phyloP scores from a whole-genome alignment of 2,113 vertebrate species.

The Aegithalos caudatus region DNA sequence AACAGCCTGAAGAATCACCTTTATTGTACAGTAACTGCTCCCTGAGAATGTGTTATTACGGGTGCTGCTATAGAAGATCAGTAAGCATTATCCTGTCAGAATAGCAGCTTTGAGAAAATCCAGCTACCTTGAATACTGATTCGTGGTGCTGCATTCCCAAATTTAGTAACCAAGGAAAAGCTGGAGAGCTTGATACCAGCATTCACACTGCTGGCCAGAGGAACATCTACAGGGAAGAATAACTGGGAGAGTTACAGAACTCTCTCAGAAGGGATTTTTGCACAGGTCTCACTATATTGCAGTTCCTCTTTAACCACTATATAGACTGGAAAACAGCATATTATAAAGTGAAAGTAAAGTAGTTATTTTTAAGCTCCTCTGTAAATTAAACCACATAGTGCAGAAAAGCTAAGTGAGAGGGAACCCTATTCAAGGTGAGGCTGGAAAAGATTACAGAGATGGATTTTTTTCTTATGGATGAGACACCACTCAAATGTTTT shows the following conservation, averaged over 20 bases:
- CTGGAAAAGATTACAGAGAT: neutral
- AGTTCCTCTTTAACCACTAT: neutral
- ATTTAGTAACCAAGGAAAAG: slow-evolving; percentile 13
- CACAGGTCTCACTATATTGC: neutral
- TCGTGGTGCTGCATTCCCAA: neutral
- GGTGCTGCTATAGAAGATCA: slow-evolving; percentile 41
- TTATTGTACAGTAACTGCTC: slow-evolving; percentile 24
- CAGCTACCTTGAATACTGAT: slow-evolving; percentile 53
- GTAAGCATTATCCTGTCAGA: slow-evolving; percentile 56
- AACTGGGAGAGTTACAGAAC: neutral
- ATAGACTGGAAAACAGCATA: neutral
- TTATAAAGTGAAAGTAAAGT: neutral
- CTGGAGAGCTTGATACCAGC: neutral
- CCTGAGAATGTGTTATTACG: neutral
- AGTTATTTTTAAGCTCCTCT: neutral
- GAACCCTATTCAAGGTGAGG: neutral
- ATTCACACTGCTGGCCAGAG: neutral
- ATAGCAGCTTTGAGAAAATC: slow-evolving; percentile 32
- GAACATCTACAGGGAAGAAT: neutral
- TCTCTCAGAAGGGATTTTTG: neutral
- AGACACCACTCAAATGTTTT: neutral
- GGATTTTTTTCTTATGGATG: neutral
- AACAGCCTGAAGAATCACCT: slow-evolving; percentile 8
- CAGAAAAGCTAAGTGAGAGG: neutral
- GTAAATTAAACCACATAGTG: neutral